Base-by-base conservation (phyloP, 1,140 invertebrate genomes). In the Cataglyphis hispanica region DNA sequence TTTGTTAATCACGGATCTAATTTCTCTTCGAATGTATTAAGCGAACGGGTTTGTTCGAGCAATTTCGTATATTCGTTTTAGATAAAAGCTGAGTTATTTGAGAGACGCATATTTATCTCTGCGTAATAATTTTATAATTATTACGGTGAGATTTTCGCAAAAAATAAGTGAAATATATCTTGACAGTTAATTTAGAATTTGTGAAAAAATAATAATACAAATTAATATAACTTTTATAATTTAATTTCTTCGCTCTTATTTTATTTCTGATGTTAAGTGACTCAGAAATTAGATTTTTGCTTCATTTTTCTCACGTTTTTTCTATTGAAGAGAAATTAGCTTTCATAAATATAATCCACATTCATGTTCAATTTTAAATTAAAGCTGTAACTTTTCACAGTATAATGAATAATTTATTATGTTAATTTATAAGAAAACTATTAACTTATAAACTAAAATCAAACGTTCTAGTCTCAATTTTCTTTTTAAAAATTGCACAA, bases 1-100 rank as follows among this genome's bases (percentile, higher is more conserved):
- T 83, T 83, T 83, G 78, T 83, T 83, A 83, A 83, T 83, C 78
- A 83, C 53, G 78, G 53, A 83, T 83, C 78, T 83, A 83, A 83
- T 83, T 83, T 83, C 78, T 83, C 67, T 19, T 58, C 37, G 78
- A 13, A 72, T 53, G 78, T 83, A 67, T 83, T 83, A 83, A 72
- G 70, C 53, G 66, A 81, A 83, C 67, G 67, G 67, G 50, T 74
- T 53, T 40, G 78, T 34, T 43, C 78, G 67, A 43, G 37, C 37
- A 74, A 83, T 83, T 83, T 25, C 78, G 66, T 34, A 31, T 56
- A 19, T n/a, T 22, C 64, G 63, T 67, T 67, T 50, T 37, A 25
- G 43, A 34, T 31, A 80, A 31, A 80, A 46, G 63, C 53, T 19
- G 37, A 60, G 37, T 60, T 60, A 43, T 74, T 50, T 60, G 67